A percentile compares a stretch with the other conserved stretches of the same genome.
phyloP scores from a whole-genome alignment of 2,888 invertebrate species.

The Meteorus cinctellus region DNA sequence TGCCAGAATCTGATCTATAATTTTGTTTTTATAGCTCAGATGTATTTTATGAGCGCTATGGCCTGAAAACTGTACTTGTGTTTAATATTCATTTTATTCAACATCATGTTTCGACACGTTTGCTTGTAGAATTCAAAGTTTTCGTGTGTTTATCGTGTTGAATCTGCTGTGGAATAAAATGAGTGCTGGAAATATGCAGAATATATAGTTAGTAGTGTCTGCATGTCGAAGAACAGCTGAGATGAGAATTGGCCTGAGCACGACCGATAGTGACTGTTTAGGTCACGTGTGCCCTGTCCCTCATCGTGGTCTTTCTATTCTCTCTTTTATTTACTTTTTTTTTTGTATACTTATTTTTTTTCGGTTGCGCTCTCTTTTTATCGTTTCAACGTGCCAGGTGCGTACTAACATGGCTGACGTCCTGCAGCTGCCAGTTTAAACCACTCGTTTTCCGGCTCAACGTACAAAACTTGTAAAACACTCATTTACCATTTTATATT shows the following conservation, averaged over 20 bases:
- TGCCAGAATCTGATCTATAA: neutral
- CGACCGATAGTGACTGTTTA: neutral
- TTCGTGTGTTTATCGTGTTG: neutral
- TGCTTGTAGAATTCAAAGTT: neutral
- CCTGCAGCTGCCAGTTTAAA: conserved; percentile 19
- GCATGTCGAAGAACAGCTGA: conserved; percentile 25
- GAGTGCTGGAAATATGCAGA: neutral
- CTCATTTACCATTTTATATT: neutral
- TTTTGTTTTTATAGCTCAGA: neutral
- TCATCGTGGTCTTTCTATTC: neutral
- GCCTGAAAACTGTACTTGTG: neutral
- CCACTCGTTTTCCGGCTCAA: conserved; percentile 9
- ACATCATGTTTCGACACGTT: neutral
- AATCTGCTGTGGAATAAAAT: neutral
- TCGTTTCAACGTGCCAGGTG: conserved; percentile 31
- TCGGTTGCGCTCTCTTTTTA: conserved; percentile 10
- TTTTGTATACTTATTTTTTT: neutral
- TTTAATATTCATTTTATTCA: neutral
- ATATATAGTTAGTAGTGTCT: conserved; percentile 1
- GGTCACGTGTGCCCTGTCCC: conserved; percentile 26
- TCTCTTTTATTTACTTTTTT: neutral
- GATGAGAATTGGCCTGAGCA: conserved; percentile 13
- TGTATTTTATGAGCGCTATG: neutral
- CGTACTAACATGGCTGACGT: conserved; percentile 18
- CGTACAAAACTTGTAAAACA: conserved; percentile 11